A percentile compares a stretch with the other conserved stretches of the same genome.
Evolutionary conservation across 2,888 invertebrate genomes (phyloP).

Genomic region (Maniola hyperantus): DNA sequence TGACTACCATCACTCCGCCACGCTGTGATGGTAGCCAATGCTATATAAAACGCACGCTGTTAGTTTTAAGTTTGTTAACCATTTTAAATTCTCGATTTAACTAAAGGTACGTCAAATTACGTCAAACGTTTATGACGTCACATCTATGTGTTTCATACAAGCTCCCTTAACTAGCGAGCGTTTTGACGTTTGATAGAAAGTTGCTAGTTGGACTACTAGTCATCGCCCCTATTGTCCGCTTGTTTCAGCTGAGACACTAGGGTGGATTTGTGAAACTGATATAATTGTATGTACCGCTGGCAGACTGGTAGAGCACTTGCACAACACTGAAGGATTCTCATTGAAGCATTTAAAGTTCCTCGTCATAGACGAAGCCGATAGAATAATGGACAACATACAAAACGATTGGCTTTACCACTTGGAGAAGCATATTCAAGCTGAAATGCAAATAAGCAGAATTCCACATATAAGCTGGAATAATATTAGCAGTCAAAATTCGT

Average conservation of each 20-base stretch:
- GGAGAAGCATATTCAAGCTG: constrained; percentile 85
- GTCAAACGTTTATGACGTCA: no score
- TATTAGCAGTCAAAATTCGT: constrained; percentile 69
- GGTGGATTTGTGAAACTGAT: constrained; percentile 86
- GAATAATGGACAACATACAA: constrained; percentile 95
- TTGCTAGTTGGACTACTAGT: no score
- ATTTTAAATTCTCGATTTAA: no score
- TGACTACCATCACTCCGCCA: no score
- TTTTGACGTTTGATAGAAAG: no score
- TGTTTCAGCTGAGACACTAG: constrained; percentile 80
- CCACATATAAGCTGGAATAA: constrained; percentile 77
- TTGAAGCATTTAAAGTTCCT: constrained; percentile 88
- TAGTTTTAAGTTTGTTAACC: no score
- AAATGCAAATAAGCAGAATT: constrained; percentile 77
- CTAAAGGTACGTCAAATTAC: no score
- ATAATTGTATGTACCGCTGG: constrained; percentile 97
- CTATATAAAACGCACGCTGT: no score
- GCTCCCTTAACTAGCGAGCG: no score
- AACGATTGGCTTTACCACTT: constrained; percentile 95
- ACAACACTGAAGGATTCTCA: constrained; percentile 90
- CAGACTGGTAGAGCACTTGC: constrained; percentile 94
- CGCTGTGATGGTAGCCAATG: no score
- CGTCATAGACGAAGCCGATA: constrained; percentile 98
- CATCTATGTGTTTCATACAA: no score
- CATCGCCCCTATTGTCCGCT: background rate